phyloP scores from a whole-genome alignment of 1,140 invertebrate species.

The Dendrolimus punctatus region DNA sequence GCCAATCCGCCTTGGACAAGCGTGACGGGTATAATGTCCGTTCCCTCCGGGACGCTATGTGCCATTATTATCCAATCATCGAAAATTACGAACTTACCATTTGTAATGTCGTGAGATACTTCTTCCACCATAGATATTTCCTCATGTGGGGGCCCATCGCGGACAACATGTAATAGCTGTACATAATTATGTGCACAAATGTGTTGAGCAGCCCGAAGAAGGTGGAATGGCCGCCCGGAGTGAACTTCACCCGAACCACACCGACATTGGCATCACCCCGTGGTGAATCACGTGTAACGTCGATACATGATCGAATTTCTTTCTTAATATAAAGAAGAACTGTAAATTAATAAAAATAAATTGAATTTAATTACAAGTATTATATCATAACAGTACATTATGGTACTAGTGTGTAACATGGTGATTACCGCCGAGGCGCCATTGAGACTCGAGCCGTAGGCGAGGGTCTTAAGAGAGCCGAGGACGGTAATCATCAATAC shows the following conservation, averaged over 20 bases:
- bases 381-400: too few species aligned
- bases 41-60: too few species aligned
- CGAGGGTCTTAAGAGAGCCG: too few species aligned
- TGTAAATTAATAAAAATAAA: constrained; percentile 54
- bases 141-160: constrained; percentile 88
- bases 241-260: constrained; percentile 98
- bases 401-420: too few species aligned
- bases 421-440: too few species aligned
- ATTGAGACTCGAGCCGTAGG: too few species aligned
- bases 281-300: constrained; percentile 97
- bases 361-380: too few species aligned
- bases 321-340: constrained; percentile 94
- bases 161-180: constrained; percentile 88
- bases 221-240: constrained; percentile 89
- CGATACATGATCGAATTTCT: constrained; percentile 94
- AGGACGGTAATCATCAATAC: too few species aligned
- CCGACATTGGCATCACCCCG: constrained; percentile 95
- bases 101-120: constrained; percentile 89
- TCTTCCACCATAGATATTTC: constrained; percentile 94
- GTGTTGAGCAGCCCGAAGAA: constrained; percentile 91
- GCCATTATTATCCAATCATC: background rate
- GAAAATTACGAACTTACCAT: constrained; percentile 74
- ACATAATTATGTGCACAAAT: constrained; percentile 91
- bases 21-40: too few species aligned
- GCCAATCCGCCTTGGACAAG: too few species aligned